phyloP scores from a whole-genome alignment of 2,797 vertebrate genomes.

The Australoheros facetus region DNA sequence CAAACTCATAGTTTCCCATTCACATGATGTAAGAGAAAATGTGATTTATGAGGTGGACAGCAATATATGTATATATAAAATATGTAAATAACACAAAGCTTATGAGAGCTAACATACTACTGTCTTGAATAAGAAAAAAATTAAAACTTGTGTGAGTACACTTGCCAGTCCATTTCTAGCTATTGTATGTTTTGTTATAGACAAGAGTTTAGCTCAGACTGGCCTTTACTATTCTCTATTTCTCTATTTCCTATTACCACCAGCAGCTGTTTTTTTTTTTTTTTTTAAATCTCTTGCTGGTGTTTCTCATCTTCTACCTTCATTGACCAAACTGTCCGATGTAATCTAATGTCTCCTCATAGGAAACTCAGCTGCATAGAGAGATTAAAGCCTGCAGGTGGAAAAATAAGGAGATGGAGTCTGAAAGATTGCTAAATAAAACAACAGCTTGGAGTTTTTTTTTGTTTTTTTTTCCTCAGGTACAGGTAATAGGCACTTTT shows the following conservation, averaged over 20 bases:
- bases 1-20: too few relatives aligned
- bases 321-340: constrained; percentile 45
- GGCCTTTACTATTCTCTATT: not conserved
- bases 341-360: constrained; percentile 36
- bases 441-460: constrained; percentile 18
- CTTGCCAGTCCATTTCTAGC: not conserved
- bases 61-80: too few relatives aligned
- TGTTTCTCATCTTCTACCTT: constrained; percentile 45
- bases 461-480: not conserved
- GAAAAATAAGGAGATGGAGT: constrained; percentile 3
- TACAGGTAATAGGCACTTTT: constrained; percentile 22
- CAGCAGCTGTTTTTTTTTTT: not conserved
- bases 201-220: not conserved
- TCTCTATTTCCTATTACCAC: not conserved
- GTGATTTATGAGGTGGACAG: too few relatives aligned
- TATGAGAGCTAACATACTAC: not conserved
- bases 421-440: constrained; percentile 45
- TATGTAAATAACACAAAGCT: not conserved
- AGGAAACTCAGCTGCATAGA: constrained; percentile 36
- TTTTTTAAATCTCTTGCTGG: constrained; percentile 10
- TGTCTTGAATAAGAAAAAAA: not conserved
- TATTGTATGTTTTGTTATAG: not conserved
- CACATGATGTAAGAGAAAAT: too few relatives aligned
- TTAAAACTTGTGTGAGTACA: not conserved
- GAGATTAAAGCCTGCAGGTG: constrained; percentile 46